Conservation (phyloP, 2,797 vertebrate species). For the Dendrocincla fuliginosa region DNA sequence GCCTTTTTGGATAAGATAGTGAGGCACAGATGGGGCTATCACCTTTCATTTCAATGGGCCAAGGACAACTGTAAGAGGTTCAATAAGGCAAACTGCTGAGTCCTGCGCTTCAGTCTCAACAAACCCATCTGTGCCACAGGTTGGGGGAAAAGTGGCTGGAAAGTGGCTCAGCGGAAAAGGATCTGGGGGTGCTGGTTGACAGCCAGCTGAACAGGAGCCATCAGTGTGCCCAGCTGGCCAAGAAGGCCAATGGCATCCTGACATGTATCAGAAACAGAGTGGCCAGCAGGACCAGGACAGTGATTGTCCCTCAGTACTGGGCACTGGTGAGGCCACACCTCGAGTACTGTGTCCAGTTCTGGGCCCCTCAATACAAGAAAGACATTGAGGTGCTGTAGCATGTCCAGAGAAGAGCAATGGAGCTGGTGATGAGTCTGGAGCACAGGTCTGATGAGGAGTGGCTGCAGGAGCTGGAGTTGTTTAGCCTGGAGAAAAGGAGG, state of each 20-base stretch:
- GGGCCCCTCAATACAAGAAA: neutral
- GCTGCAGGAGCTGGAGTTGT: neutral
- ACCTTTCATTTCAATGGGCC: neutral
- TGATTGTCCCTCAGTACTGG: rapidly evolving
- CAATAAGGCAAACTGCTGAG: neutral
- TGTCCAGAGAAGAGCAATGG: neutral
- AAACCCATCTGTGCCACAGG: neutral
- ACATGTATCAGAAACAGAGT: neutral
- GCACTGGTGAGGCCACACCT: neutral
- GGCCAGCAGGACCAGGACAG: neutral
- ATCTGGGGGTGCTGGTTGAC: neutral
- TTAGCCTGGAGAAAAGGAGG: neutral
- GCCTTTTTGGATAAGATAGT: neutral
- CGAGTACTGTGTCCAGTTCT: neutral
- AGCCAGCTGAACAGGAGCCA: rapidly evolving
- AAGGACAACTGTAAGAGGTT: neutral
- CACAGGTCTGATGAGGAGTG: neutral
- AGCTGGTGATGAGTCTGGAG: neutral
- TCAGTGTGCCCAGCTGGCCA: neutral
- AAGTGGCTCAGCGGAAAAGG: neutral
- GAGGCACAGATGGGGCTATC: neutral
- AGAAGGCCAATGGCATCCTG: neutral
- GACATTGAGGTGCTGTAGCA: rapidly evolving
- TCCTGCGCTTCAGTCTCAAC: neutral
- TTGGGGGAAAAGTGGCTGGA: neutral